A percentile compares a stretch with the other conserved stretches of the same genome.
Evolutionary conservation across 2,113 vertebrate genomes (phyloP).

Genomic region (Scopus umbretta): DNA sequence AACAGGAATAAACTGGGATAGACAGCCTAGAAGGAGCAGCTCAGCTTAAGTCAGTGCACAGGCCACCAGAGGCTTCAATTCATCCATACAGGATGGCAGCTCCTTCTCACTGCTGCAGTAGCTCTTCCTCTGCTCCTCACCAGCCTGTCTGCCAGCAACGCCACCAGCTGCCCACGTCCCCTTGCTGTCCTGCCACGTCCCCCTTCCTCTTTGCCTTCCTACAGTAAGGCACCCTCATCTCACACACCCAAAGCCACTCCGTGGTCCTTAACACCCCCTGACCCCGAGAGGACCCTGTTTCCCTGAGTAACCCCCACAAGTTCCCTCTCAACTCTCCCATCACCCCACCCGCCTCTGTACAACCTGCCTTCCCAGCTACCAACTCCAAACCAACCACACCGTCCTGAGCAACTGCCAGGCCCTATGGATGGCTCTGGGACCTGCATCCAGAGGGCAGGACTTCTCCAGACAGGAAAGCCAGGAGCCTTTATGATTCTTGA

Average conservation of each 20-base stretch:
- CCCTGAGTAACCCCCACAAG: background rate
- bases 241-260: background rate
- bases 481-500: background rate
- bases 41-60: background rate
- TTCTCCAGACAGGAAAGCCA: background rate
- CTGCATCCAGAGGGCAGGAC: background rate
- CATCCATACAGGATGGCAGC: fast-evolving
- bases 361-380: fast-evolving
- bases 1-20: background rate
- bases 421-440: background rate
- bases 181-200: fast-evolving
- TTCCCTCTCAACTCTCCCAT: background rate
- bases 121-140: background rate
- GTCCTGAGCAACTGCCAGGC: fast-evolving
- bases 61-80: background rate
- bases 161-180: background rate
- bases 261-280: fast-evolving
- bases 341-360: fast-evolving
- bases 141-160: fast-evolving
- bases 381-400: fast-evolving
- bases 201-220: background rate
- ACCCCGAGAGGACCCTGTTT: background rate
- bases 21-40: background rate
- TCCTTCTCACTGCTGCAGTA: background rate
- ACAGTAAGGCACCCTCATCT: background rate